These are phyloP conservation scores for Rhingia campestris DNA, from an alignment of 2,888 invertebrate genomes.

Conservation along the genomic window DNA sequence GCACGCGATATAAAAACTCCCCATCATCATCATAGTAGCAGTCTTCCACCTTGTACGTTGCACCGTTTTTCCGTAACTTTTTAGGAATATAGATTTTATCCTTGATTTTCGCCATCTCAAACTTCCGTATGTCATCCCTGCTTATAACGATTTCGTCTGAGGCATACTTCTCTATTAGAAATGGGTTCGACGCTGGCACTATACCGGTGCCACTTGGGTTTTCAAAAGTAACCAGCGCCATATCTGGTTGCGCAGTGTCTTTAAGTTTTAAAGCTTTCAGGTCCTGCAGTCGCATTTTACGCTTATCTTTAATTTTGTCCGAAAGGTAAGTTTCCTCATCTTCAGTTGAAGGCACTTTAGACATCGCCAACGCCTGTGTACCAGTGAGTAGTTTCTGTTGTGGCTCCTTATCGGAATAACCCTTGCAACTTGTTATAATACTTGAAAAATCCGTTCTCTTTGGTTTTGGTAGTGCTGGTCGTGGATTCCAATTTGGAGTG, in stretches of 20 bases:
- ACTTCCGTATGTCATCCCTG: conserved; percentile 78
- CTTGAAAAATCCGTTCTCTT: conserved; percentile 78
- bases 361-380: background rate
- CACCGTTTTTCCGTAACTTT: conserved; percentile 85
- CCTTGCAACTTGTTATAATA: conserved; percentile 76
- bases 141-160: conserved; percentile 80
- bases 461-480: conserved; percentile 77
- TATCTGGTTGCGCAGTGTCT: conserved; percentile 46
- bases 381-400: conserved; percentile 32
- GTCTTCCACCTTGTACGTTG: conserved; percentile 89
- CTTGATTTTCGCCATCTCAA: conserved; percentile 78
- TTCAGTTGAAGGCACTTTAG: conserved; percentile 13
- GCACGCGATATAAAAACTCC: conserved; percentile 90
- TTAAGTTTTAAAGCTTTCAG: conserved; percentile 76
- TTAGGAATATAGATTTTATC: conserved; percentile 88
- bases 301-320: conserved; percentile 77
- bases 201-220: conserved; percentile 77
- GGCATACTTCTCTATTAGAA: conserved; percentile 77
- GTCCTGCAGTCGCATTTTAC: conserved; percentile 79
- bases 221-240: conserved; percentile 50
- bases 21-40: conserved; percentile 93
- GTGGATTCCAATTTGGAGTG: conserved; percentile 69
- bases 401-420: conserved; percentile 66
- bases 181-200: conserved; percentile 35
- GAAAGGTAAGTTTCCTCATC: conserved; percentile 79